Evolutionary conservation across 2,113 vertebrate genomes (phyloP), one percentile per base, ranked within the genome.

Genomic region (Macquaria australasica): DNA sequence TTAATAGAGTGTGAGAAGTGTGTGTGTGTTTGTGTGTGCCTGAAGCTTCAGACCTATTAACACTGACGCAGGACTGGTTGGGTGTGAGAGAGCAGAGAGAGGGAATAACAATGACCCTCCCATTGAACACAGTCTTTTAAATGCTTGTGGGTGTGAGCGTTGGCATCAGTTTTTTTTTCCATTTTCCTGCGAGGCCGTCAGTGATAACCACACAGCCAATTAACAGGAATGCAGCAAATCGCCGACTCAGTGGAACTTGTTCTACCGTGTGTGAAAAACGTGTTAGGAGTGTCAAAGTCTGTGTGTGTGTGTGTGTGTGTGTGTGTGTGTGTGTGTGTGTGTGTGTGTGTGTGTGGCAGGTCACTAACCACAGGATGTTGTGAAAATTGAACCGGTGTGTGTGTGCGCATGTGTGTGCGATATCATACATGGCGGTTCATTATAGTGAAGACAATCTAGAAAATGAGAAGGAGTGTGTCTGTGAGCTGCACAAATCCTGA

Each of bases 161-260:
- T 51, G 34, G 41, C 11, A 8, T 28, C 43, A 15, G 9, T 73
- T 23, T 80, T 56, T 41, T 23, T 7, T 1, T 1, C 4, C 39
- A 6, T 25, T 20, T 45, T 28, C 37, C 48, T 12, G 10, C 10
- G 1, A 4, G 41, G 64, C 62, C 3, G 23, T 48, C 28, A 9
- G 66, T 45, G 79, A 80, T 71, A 70, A 73, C 50, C 75, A 71
- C 71, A 82, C 63, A 55, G 71, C 45, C 77, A 79, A 76, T 88
- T 86, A 90, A 53, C 71, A 69, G 66, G 63, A 48, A 7, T 0
- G 2, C 28, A 75, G 58, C 18, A 79, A 81, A 75, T 12, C 1
- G 70, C 66, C 1, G 64, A 83, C 45, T 81, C 73, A 37, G 76
- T 8, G 41, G 14, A 77, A 70, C 75, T 64, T n/a, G 79, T 84